phyloP scores from a whole-genome alignment of 1,140 invertebrate genomes.

The Pseudomyrmex gracilis region DNA sequence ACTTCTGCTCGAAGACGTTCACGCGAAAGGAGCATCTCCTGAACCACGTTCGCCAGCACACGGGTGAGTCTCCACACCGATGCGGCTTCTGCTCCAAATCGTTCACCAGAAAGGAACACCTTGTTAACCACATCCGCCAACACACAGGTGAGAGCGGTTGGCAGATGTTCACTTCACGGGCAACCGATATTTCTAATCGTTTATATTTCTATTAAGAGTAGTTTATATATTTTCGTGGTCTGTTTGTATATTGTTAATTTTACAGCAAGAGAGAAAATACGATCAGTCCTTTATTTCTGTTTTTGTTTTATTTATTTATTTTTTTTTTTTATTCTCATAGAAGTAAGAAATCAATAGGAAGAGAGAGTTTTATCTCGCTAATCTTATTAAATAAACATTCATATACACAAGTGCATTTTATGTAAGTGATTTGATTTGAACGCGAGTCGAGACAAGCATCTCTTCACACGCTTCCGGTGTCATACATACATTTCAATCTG shows the following conservation, averaged over 20 bases:
- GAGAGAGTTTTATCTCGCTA: conserved; percentile 32
- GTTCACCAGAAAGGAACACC: conserved; percentile 93
- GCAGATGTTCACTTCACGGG: conserved; percentile 82
- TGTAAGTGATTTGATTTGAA: conserved; percentile 34
- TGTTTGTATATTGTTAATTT: conserved; percentile 29
- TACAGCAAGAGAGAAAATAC: conserved; percentile 8
- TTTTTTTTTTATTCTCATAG: neutral
- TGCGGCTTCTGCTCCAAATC: conserved; percentile 93
- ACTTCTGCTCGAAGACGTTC: conserved; percentile 94
- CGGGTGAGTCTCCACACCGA: conserved; percentile 92
- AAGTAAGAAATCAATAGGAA: conserved; percentile 57
- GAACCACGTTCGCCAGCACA: conserved; percentile 94
- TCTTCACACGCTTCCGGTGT: conserved; percentile 48
- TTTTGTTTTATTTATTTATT: neutral
- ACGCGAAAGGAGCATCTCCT: conserved; percentile 93
- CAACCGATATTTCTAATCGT: conserved; percentile 73
- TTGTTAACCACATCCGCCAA: conserved; percentile 91
- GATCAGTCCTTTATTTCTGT: neutral
- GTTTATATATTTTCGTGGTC: conserved; percentile 60
- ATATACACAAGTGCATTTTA: conserved; percentile 35
- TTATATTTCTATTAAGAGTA: conserved; percentile 69
- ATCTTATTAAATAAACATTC: too few relatives aligned
- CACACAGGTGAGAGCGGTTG: conserved; percentile 90
- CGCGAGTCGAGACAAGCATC: conserved; percentile 46
- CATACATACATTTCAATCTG: conserved; percentile 25